phyloP scores from a whole-genome alignment of 2,113 vertebrate species.

The Xenopus tropicalis region DNA sequence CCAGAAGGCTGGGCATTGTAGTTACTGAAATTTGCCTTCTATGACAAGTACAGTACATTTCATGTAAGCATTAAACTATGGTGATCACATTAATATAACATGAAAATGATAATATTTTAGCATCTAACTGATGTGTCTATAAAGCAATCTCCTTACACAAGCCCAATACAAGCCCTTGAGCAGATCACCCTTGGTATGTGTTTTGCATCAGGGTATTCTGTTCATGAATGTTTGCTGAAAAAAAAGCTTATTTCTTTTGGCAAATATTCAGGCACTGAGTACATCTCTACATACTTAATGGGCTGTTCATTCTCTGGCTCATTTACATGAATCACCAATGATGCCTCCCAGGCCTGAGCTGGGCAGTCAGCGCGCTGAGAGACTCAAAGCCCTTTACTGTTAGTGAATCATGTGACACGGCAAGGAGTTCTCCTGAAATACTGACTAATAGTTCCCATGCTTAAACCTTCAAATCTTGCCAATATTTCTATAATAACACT shows the following conservation, averaged over 20 bases:
- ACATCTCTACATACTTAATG: constrained; percentile 24
- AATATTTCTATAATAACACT: constrained; percentile 6
- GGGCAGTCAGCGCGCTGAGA: constrained; percentile 9
- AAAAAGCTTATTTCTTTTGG: constrained; percentile 19
- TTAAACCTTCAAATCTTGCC: constrained; percentile 6
- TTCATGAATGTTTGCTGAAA: constrained; percentile 13
- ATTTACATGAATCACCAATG: constrained; percentile 24
- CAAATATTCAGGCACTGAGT: constrained; percentile 18
- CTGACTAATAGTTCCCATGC: constrained; percentile 1
- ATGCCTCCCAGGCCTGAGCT: constrained; percentile 17
- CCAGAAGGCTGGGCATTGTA: too few relatives aligned
- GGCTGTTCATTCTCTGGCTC: constrained; percentile 10
- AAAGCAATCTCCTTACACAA: too few relatives aligned
- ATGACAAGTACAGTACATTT: too few relatives aligned
- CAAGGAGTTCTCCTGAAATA: constrained; percentile 3
- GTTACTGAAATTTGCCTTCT: too few relatives aligned
- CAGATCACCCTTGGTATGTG: background rate
- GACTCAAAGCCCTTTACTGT: constrained; percentile 13
- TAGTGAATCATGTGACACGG: constrained; percentile 11
- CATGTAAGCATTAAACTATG: too few relatives aligned
- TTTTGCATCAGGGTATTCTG: constrained; percentile 10
- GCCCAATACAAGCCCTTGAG: too few relatives aligned
- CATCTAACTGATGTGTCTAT: too few relatives aligned
- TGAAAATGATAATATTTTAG: too few relatives aligned
- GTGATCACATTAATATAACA: too few relatives aligned